Evolutionary conservation across 2,888 invertebrate species (phyloP), one percentile per base, ranked within the genome.

Genomic region (Tinea trinotella): DNA sequence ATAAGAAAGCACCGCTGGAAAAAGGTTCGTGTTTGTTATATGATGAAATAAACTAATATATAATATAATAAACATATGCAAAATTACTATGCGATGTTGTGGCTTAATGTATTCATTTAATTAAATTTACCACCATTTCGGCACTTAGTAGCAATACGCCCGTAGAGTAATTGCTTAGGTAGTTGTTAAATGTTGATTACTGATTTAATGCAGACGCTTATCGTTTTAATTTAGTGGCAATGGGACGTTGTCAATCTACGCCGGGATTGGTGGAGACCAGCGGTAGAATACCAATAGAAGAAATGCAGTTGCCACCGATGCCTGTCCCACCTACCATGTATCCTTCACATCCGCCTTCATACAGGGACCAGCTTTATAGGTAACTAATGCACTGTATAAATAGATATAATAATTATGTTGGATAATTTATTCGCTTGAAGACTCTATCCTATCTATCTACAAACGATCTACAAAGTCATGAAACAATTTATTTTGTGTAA

Each of bases 241-340:
- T 97, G 93, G 95, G 97, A 66, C 91, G 98, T 70, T 96, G 97
- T 78, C 95, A 95, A 74, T 98, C 98, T 65, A 97, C 98, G 57
- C 98, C 98, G 10, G 98, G 97, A 48, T 88, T 98, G 65, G 93
- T 98, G 64, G 98, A 98, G 84, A 96, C 97, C 56, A 90, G 92
- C 64, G 97, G 97, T 57, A 93, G 95, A 68, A 90, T 96, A 62
- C 93, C 97, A 56, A 87, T 96, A 62, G 96, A 96, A 81, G 85
- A 82, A 59, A 84, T 82, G 82, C 76, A 82, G 64, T 69, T 83
- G 57, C 77, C 71, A 63, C 81, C 65, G 60, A 55, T 67, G 67
- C 67, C 64, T 68, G 79, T 65, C 65, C 77, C 61, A 67, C 74
- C 58, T 68, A 66, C 35, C 13, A 61, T 71, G 66, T 83, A 76